Percentiles rank a stretch among this genome's conserved stretches.
phyloP scores from a whole-genome alignment of 2,113 vertebrate genomes.

The Albula glossodonta region DNA sequence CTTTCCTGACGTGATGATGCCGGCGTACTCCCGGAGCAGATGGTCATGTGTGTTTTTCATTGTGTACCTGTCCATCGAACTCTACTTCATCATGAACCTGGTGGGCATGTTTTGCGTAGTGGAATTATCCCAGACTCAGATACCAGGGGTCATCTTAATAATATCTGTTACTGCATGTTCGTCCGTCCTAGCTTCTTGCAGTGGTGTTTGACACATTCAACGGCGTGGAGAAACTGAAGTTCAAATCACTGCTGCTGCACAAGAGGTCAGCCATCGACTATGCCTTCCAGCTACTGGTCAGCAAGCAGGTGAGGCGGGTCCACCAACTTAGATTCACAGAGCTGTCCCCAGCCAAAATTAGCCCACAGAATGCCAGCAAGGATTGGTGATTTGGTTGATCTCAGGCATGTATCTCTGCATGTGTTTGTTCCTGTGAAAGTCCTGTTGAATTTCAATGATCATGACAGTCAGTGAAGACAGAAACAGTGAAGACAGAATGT shows the following conservation, averaged over 20 bases:
- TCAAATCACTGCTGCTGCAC: constrained; percentile 93
- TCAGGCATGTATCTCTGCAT: too few species aligned
- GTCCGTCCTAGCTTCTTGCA: constrained; percentile 79
- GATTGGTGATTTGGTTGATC: too few species aligned
- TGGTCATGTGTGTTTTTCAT: constrained; percentile 99
- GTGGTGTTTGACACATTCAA: constrained; percentile 98
- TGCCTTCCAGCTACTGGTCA: constrained; percentile 83
- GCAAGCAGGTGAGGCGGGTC: constrained; percentile 74
- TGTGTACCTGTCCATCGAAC: constrained; percentile 96
- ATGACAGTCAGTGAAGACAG: too few species aligned
- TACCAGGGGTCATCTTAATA: not conserved
- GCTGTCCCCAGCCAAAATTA: not conserved
- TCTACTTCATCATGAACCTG: constrained; percentile 99
- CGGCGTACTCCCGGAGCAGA: constrained; percentile 86
- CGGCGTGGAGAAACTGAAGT: constrained; percentile 95
- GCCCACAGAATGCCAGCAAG: too few species aligned
- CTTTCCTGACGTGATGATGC: constrained; percentile 99
- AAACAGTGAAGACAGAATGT: too few species aligned
- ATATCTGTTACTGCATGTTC: not conserved
- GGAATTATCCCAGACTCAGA: not conserved
- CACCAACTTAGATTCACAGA: not conserved
- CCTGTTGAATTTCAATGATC: too few species aligned
- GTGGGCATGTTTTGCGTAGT: constrained; percentile 53
- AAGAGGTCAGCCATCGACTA: constrained; percentile 90
- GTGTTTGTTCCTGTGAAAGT: too few species aligned